A percentile compares a stretch with the other conserved stretches of the same genome.
These are phyloP conservation scores for Bombus breviceps DNA, from an alignment of 1,140 invertebrate genomes.

Conservation along the genomic window DNA sequence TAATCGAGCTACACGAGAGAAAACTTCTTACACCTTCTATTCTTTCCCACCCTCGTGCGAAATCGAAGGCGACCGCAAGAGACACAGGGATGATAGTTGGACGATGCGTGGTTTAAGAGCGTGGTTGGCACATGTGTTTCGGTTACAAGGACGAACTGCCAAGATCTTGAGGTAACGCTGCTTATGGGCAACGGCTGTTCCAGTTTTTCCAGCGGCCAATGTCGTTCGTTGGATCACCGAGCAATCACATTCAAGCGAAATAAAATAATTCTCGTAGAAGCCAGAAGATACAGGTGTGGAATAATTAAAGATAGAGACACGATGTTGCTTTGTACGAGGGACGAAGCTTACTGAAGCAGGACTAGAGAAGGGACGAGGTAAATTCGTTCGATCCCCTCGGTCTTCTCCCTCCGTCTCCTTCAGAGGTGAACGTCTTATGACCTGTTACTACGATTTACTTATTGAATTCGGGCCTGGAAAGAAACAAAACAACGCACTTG, in stretches of 20 bases:
- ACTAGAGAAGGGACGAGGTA: not conserved
- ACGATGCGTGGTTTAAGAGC: not conserved
- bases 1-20: not conserved
- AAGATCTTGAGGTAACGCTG: not conserved
- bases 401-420: constrained; percentile 4
- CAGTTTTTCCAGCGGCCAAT: not conserved
- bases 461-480: constrained; percentile 48
- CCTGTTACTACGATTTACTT: constrained; percentile 19
- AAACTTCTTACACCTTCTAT: not conserved
- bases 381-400: constrained; percentile 20
- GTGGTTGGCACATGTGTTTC: constrained; percentile 10
- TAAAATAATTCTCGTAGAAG: not conserved
- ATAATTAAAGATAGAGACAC: not conserved
- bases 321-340: not conserved
- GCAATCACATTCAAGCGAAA: not conserved
- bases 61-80: too few species aligned
- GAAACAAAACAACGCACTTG: constrained; percentile 34
- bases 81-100: not conserved
- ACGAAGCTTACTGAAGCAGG: not conserved
- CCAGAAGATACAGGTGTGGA: not conserved
- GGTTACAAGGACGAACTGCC: not conserved
- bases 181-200: constrained; percentile 12
- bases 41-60: not conserved
- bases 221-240: not conserved
- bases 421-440: constrained; percentile 22